A percentile compares a stretch with the other conserved stretches of the same genome.
Evolutionary conservation across 2,888 invertebrate species (phyloP).

Genomic region (Coecobrya sp.): DNA sequence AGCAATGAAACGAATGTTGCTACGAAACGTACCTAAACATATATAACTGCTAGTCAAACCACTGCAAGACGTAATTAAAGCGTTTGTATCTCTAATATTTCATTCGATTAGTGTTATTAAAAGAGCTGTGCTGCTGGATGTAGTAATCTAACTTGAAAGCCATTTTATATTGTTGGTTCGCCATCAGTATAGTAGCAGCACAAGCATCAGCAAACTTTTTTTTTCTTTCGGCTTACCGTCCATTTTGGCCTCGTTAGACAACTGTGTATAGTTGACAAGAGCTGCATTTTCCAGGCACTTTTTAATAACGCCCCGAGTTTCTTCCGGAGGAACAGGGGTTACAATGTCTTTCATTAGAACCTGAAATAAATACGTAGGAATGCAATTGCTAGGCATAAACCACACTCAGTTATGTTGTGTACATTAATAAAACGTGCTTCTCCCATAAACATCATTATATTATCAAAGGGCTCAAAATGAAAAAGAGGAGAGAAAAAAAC

Average conservation of each 20-base stretch:
- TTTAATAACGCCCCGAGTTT: conserved; percentile 98
- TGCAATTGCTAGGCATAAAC: too few relatives aligned
- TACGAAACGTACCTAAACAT: background rate
- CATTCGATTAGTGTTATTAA: conserved; percentile 23
- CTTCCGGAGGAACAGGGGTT: conserved; percentile 98
- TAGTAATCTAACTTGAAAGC: background rate
- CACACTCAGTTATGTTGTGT: too few relatives aligned
- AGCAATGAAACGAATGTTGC: background rate
- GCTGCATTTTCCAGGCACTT: conserved; percentile 99
- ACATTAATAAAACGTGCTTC: too few relatives aligned
- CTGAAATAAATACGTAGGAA: conserved; percentile 87
- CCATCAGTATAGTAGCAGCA: background rate
- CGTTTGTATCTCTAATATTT: conserved; percentile 4
- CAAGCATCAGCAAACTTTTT: background rate
- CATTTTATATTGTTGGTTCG: background rate
- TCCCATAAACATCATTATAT: too few relatives aligned
- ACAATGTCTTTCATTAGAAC: conserved; percentile 99
- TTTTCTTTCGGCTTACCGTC: conserved; percentile 91
- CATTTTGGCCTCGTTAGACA: conserved; percentile 98
- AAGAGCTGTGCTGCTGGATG: background rate
- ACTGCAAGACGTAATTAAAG: conserved; percentile 24
- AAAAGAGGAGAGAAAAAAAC: conserved; percentile 4
- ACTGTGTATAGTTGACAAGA: conserved; percentile 97
- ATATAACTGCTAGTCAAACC: background rate
- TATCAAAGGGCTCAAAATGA: too few relatives aligned